Evolutionary conservation across 1,140 invertebrate genomes (phyloP), one percentile per base, ranked within the genome.

Genomic region (Achroia grisella): DNA sequence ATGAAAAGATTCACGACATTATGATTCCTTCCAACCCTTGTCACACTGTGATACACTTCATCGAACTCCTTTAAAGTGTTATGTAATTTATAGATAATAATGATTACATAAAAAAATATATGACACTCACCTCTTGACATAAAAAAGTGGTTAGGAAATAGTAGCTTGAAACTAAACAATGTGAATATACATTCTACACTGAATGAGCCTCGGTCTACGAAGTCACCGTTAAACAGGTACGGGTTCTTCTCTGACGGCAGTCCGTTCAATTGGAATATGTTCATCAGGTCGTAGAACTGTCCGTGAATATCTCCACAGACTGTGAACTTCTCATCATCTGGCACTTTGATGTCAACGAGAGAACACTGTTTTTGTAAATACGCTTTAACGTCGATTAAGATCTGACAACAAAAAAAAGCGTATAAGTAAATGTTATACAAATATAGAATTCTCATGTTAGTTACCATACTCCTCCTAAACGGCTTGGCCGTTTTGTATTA

Each of bases 221-320:
- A 99, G 87, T 99, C 98, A 55, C 97, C 97, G 88, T 98, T 99
- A 84, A 99, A 99, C 57, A 98, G 87, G 88, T 99, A 99, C 49
- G 98, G 98, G 89, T 99, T 99, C 32, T 89, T 91, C 75, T 95
- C 91, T 8, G 96, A 98, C 9, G 98, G 98, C 31, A 97, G 81
- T 8, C 97, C 98, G 87, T 99, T 99, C 31, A 99, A 87, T 71
- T 97, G 89, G 87, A 99, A 99, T 59, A 99, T 98, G 87, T 99
- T 98, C 87, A 98, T 90, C 35, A 99, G 86, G 88, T 99, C 98
- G 86, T 97, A 99, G 87, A 92, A 99, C 86, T 99, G 98, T 13
- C 98, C 98, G 85, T 99, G 98, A 63, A 99, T 97, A 86, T 99
- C 98, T n/a, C 98, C 98, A 87, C 98, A 99, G 40, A 99, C 93